Base-by-base conservation (phyloP, 2,113 vertebrate species). In the Puffinus mauretanicus region DNA sequence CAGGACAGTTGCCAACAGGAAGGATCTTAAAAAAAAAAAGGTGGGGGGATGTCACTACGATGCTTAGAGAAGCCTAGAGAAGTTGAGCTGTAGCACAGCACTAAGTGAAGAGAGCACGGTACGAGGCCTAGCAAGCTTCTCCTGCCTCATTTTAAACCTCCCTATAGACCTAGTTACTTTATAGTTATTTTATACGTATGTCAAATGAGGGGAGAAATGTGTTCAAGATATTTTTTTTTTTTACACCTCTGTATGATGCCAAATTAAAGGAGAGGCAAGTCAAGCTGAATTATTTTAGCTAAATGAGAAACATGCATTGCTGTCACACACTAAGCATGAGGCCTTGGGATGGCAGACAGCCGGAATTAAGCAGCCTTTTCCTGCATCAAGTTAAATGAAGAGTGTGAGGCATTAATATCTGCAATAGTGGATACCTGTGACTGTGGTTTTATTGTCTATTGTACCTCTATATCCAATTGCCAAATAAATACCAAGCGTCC, bases 1-100 rank as follows among this genome's bases (percentile, higher is more conserved):
- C 95, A 96, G 97, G 97, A 97, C 94, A 94, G 82, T 46, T 94
- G 97, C 97, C 97, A 97, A 97, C 93, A 97, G 95, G 94, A 97
- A 97, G 95, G 94, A 96, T 95, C 95, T 96, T 87, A 7, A 79
- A 93, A 95, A 95, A 96, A 95, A 76, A 81, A 66, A 62, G 38
- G 55, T 38, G 49, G 15, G 49, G 27, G 36, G 21, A 7, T 2
- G 21, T 26, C 66, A 93, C 94, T 88, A 72, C 73, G 93, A 65
- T 57, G 62, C 84, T 93, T 60, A 86, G 88, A 91, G 83, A 87
- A 95, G 84, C 44, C 93, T 72, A 65, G 44, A 85, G 78, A 85
- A 62, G 67, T 70, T 88, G 88, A 82, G 81, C 91, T 77, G 70
- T 27, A 87, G 93, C 81, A 69, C 73, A 88, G 88, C 30, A 47